phyloP scores from a whole-genome alignment of 1,140 invertebrate genomes.

The Augochlora pura region DNA sequence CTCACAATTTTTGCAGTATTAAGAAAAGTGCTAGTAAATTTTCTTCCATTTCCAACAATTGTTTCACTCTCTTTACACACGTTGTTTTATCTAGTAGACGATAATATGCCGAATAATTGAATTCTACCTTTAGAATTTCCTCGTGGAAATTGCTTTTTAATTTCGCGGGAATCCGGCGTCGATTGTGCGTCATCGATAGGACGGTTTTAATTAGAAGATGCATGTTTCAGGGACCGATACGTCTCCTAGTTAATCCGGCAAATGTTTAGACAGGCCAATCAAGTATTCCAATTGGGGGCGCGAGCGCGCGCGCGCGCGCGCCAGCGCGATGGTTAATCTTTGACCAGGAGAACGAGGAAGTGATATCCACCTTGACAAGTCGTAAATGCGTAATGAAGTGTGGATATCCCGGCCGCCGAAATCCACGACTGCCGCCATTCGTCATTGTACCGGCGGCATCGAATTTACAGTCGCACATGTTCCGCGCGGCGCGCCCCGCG shows the following conservation, averaged over 20 bases:
- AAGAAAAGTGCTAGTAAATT: too few species aligned
- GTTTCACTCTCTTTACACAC: too few species aligned
- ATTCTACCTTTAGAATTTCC: too few species aligned
- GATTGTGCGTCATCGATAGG: too few species aligned
- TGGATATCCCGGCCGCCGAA: slow-evolving; percentile 53
- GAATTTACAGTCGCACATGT: slow-evolving; percentile 61
- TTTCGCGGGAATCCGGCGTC: too few species aligned
- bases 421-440: slow-evolving; percentile 52
- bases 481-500: slow-evolving; percentile 37
- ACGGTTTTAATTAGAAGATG: not conserved
- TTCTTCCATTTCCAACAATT: too few species aligned
- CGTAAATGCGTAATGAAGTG: slow-evolving; percentile 72
- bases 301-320: too few species aligned
- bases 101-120: too few species aligned
- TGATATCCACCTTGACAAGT: slow-evolving; percentile 67
- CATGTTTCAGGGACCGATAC: not conserved
- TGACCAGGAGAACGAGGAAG: slow-evolving; percentile 52
- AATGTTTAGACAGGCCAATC: slow-evolving; percentile 41
- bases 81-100: too few species aligned
- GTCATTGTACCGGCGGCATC: slow-evolving; percentile 53
- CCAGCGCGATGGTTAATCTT: slow-evolving; percentile 33
- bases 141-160: too few species aligned
- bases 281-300: slow-evolving; percentile 58
- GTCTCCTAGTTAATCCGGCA: slow-evolving; percentile 16
- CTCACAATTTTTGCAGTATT: too few species aligned